Percentiles rank a stretch among this genome's conserved stretches.
Evolutionary conservation across 2,888 invertebrate species (phyloP).

Genomic region (Phragmatobia fuliginosa): DNA sequence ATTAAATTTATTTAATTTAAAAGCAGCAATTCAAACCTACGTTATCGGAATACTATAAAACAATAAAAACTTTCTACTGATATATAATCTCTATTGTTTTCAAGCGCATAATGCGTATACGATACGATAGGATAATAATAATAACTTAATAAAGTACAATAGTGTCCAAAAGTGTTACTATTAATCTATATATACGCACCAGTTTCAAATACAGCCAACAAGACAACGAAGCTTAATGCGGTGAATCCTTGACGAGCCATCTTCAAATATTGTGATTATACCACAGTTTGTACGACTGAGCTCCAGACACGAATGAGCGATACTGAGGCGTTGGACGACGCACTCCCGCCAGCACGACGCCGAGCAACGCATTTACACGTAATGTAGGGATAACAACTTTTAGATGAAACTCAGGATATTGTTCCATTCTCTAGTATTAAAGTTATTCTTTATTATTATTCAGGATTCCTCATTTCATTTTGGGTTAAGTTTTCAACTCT

Average conservation of each 20-base stretch:
- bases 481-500: no score
- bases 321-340: constrained; percentile 65
- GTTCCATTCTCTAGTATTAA: not conserved
- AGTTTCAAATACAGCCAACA: constrained; percentile 74
- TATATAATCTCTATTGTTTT: constrained; percentile 34
- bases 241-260: constrained; percentile 71
- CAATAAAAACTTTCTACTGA: constrained; percentile 9
- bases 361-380: constrained; percentile 72
- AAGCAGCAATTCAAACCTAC: not conserved
- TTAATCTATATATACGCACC: constrained; percentile 63
- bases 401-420: constrained; percentile 29
- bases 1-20: not conserved
- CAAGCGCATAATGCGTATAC: constrained; percentile 19
- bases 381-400: constrained; percentile 55
- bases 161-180: constrained; percentile 26
- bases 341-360: constrained; percentile 72
- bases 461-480: not conserved
- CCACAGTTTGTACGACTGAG: constrained; percentile 57
- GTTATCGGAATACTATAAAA: constrained; percentile 15
- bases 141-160: constrained; percentile 36
- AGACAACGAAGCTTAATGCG: constrained; percentile 67
- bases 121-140: constrained; percentile 19
- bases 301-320: constrained; percentile 59
- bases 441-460: not conserved
- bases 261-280: constrained; percentile 51